Evolutionary conservation across 2,888 invertebrate species (phyloP).

Genomic region (Molanna angustata): DNA sequence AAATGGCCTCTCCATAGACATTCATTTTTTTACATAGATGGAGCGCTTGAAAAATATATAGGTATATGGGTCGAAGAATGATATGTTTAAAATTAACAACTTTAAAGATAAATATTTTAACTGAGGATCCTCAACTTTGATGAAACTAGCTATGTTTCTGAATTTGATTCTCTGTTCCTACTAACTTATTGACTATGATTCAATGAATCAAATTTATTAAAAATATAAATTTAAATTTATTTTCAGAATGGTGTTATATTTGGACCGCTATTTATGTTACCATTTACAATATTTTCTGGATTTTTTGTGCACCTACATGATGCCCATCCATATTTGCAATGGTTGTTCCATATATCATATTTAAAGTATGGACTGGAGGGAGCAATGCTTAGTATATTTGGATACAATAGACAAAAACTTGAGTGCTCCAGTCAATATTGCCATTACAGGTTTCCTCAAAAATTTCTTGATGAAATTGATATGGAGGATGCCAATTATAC

Average conservation of each 20-base stretch:
- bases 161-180: too few species aligned
- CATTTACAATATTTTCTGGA: constrained; percentile 88
- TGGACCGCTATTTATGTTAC: constrained; percentile 84
- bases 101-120: too few species aligned
- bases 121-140: too few species aligned
- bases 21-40: too few species aligned
- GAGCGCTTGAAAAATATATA: too few species aligned
- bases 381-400: constrained; percentile 76
- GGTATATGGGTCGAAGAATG: too few species aligned
- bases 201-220: not conserved
- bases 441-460: constrained; percentile 65
- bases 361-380: constrained; percentile 88
- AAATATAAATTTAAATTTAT: constrained; percentile 4
- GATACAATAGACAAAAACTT: constrained; percentile 72
- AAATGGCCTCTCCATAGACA: too few species aligned
- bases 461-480: constrained; percentile 73
- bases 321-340: constrained; percentile 72
- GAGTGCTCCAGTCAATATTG: constrained; percentile 75
- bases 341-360: constrained; percentile 87
- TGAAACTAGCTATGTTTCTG: too few species aligned
- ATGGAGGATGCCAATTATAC: constrained; percentile 66
- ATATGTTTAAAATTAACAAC: too few species aligned
- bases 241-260: constrained; percentile 84
- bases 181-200: too few species aligned
- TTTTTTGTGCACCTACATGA: constrained; percentile 85